A percentile compares a stretch with the other conserved stretches of the same genome.
Evolutionary conservation across 2,888 invertebrate genomes (phyloP).

Genomic region (Phorcus lineatus): DNA sequence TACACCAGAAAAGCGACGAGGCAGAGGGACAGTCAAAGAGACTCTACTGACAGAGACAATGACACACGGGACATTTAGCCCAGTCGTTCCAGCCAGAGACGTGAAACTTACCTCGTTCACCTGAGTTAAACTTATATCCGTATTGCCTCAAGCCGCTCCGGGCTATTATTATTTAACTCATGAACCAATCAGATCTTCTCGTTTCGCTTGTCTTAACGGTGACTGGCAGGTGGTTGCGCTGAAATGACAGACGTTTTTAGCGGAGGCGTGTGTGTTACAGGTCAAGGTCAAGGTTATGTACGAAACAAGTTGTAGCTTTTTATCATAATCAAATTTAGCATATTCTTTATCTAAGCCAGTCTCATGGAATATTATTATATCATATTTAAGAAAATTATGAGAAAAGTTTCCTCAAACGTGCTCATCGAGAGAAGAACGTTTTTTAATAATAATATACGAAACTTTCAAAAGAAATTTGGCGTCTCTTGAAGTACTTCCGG

Average conservation of each 20-base stretch:
- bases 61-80: no score
- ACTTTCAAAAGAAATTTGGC: no score
- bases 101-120: no score
- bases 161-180: not conserved
- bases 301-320: not conserved
- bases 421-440: no score
- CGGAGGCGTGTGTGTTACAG: not conserved
- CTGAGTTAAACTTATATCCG: not conserved
- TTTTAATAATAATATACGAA: no score
- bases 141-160: not conserved
- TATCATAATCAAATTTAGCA: not conserved
- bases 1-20: no score
- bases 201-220: not conserved
- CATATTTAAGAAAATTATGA: not conserved
- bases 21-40: no score
- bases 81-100: no score
- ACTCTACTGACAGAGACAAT: no score
- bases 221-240: not conserved
- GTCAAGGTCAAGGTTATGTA: conserved; percentile 1
- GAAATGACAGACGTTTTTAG: not conserved
- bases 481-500: not conserved
- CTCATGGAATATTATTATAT: no score
- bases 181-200: not conserved
- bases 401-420: no score
- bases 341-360: no score